Base-by-base conservation (phyloP, 2,888 invertebrate species). In the Drosophila niveifrons region DNA sequence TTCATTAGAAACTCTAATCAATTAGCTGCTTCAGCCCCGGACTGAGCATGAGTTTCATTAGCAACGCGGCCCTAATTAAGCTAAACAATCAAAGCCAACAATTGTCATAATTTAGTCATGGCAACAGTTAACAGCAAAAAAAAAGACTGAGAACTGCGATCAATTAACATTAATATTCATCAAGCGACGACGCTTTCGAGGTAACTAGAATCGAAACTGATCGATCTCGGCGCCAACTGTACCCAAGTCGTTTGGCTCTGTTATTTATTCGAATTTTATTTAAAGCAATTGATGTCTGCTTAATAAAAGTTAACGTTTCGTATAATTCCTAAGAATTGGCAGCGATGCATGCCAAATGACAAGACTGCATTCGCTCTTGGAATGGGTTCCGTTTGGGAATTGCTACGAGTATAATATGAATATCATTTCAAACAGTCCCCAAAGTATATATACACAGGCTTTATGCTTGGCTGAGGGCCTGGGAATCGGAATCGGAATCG, bases 221-320 rank as follows among this genome's bases (percentile, higher is more conserved):
- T 61, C 34, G 10, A 41, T 36, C 53, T 71, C 66, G 85, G 77
- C 80, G 82, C 77, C 81, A 73, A 87, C 84, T 87, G 84, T 87
- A 87, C 84, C 57, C 57, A 41, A 47, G 41, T 63, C 66, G 23
- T 72, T 81, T 71, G 66, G 18, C 50, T 66, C 64, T 58, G 47
- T 82, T 77, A 82, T 86, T 88, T 80, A 88, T 84, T 61, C 41
- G 72, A 61, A 57, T 81, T 89, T 80, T 78, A 75, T 81, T 74
- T 62, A 70, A 70, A 78, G 71, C 82, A 84, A 87, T 88, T 85
- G 87, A 80, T 83, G 87, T 87, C 79, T 80, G 90, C 85, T 89
- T 89, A 89, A 90, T 90, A 89, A 90, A 90, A 90, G 70, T 88
- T 79, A 90, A 90, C 82, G 90, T 89, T 75, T 90, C 90, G 85